phyloP scores from a whole-genome alignment of 92 coral and sea anemone species.

The Porites evermanni region DNA sequence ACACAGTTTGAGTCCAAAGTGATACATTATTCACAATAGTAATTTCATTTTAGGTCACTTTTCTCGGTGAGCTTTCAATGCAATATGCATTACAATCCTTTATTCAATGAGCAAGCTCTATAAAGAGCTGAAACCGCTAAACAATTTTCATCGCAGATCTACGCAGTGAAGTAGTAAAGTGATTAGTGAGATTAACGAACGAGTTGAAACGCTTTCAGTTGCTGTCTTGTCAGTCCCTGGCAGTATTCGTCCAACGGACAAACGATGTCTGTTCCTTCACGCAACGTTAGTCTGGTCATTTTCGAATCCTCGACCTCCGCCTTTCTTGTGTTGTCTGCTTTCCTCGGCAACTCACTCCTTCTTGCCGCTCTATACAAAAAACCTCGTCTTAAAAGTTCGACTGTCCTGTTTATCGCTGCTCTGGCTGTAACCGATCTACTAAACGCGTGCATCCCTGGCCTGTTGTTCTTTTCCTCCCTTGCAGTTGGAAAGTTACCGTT shows the following conservation, averaged over 20 bases:
- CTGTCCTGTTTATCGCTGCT: slow-evolving; percentile 1
- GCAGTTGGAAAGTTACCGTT: neutral
- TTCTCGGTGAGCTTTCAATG: neutral
- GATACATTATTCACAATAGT: neutral
- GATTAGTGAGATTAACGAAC: neutral
- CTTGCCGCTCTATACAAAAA: slow-evolving; percentile 5
- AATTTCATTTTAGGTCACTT: no score
- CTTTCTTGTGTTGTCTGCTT: neutral
- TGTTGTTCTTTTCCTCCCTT: slow-evolving; percentile 14
- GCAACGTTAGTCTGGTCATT: neutral
- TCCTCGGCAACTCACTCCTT: slow-evolving; percentile 19
- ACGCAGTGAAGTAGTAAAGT: neutral
- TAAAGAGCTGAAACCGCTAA: neutral
- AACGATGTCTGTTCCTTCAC: neutral
- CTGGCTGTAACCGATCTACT: slow-evolving; percentile 27
- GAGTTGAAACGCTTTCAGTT: neutral
- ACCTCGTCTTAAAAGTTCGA: slow-evolving; percentile 15
- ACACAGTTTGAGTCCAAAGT: no score
- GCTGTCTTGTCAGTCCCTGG: no score
- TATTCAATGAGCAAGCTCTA: neutral
- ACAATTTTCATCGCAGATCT: no score
- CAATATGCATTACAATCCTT: neutral
- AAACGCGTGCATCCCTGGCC: slow-evolving; percentile 30
- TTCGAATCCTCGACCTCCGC: neutral
- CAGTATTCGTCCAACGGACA: no score